Percentiles rank a stretch among this genome's conserved stretches.
These are phyloP conservation scores for Anticlea derivata DNA, from an alignment of 2,888 invertebrate genomes.

Conservation along the genomic window DNA sequence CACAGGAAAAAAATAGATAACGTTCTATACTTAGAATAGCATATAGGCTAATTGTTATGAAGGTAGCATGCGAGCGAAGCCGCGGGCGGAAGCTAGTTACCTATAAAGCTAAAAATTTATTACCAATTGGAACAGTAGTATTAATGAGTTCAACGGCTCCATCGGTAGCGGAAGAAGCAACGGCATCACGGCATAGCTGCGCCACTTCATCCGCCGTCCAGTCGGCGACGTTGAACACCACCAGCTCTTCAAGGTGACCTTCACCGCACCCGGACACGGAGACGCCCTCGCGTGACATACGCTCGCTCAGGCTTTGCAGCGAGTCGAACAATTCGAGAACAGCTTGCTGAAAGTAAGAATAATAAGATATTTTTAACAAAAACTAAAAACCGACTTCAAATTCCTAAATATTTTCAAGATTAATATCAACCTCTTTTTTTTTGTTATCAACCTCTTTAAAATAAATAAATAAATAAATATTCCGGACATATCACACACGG, in stretches of 20 bases:
- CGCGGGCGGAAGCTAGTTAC: not conserved
- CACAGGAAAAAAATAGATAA: too few species aligned
- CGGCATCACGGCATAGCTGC: constrained; percentile 63
- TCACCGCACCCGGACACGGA: constrained; percentile 52
- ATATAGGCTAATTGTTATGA: too few species aligned
- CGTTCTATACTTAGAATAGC: too few species aligned
- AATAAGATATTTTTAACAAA: not conserved
- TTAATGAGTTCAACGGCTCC: constrained; percentile 57
- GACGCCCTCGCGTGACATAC: constrained; percentile 60
- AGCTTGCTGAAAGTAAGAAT: constrained; percentile 66
- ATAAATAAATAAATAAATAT: too few species aligned
- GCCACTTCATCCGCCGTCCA: constrained; percentile 71
- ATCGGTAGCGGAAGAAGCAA: constrained; percentile 47
- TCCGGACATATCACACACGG: too few species aligned
- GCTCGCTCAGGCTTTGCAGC: constrained; percentile 59
- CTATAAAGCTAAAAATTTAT: not conserved
- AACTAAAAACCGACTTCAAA: too few species aligned
- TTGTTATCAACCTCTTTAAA: too few species aligned
- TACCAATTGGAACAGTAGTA: constrained; percentile 57
- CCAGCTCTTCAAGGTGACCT: constrained; percentile 56
- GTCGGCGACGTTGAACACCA: constrained; percentile 72
- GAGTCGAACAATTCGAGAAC: constrained; percentile 63
- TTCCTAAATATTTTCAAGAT: too few species aligned
- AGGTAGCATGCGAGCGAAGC: too few species aligned
- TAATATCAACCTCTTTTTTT: too few species aligned